A percentile compares a stretch with the other conserved stretches of the same genome.
Conservation (phyloP, 35 echinoderm and acorn worm genomes). For the Ptychodera flava region DNA sequence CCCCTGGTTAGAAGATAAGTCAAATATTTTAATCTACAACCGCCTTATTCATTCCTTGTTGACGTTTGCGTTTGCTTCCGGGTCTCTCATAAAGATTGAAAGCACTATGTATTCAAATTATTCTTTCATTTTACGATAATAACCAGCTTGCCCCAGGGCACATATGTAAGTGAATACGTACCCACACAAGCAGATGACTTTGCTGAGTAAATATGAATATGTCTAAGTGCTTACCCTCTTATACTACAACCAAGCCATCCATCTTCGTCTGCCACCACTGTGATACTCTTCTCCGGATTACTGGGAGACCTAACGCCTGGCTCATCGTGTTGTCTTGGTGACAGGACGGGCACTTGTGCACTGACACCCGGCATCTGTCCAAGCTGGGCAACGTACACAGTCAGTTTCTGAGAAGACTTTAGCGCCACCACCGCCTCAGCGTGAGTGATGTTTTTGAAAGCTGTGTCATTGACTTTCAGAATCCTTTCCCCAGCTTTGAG, state of each 20-base stretch:
- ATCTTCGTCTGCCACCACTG: constrained; percentile 85
- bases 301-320: background rate
- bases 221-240: constrained; percentile 83
- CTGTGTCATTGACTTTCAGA: constrained; percentile 65
- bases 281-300: constrained; percentile 25
- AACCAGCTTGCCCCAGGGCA: no score
- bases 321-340: background rate
- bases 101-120: no score
- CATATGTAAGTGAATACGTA: no score
- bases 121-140: no score
- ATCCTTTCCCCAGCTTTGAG: constrained; percentile 78
- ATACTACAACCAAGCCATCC: constrained; percentile 85
- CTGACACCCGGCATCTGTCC: constrained; percentile 79
- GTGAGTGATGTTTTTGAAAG: constrained; percentile 87
- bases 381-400: constrained; percentile 71
- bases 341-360: no score
- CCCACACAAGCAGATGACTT: no score
- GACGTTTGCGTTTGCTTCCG: background rate
- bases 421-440: constrained; percentile 84
- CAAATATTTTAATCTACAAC: background rate
- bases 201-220: no score
- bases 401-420: constrained; percentile 63
- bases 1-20: constrained; percentile 40
- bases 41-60: background rate
- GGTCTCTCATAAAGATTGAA: no score